Evolutionary conservation across 2,888 invertebrate genomes (phyloP), one percentile per base, ranked within the genome.

Genomic region (Meliscaeva auricollis): DNA sequence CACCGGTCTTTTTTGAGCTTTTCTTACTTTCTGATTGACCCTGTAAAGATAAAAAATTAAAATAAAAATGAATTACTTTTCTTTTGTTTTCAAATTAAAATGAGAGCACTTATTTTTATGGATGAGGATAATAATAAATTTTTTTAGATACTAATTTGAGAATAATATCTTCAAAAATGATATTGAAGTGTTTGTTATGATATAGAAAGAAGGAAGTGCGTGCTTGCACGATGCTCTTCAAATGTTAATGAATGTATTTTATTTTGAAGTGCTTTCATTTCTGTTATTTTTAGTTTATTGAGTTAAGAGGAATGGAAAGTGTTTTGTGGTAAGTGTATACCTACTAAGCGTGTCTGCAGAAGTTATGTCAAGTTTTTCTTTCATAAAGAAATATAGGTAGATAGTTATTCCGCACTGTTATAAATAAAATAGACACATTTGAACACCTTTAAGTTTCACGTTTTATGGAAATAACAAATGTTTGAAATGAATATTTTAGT

Each of bases 1-100:
- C 89, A 82, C 88, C 89, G 82, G 88, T 79, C 77, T 89, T 89
- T 69, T 89, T 89, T 78, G 88, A 88, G 64, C 89, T 90, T 84
- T 90, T 91, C 89, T 91, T 92, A 89, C 92, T 92, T 90, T 92
- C 92, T 85, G 92, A 89, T 89, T 92, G 92, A 88, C 92, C 92
- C 92, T 92, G 81, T 7, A 87, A 87, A 38, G 6, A 56, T 46
- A 70, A 44, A 38, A 54, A 73, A 41, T 6, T 8, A 11, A 6
- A 11, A 38, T 3, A 9, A 6, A 30, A 32, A 9, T 54, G 13
- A n/a, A 26, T 26, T n/a, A 26, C 0, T 26, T 48, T 48, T 17
- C 0, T 0, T 8, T 17, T 48, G 17, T 6, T 7, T 48, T 38
- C 11, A 38, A 38, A 38, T 9, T 13, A 38, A 3, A 3, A 6